A percentile compares a stretch with the other conserved stretches of the same genome.
Conservation (phyloP, 2,113 vertebrate species). For the Petaurus breviceps region DNA sequence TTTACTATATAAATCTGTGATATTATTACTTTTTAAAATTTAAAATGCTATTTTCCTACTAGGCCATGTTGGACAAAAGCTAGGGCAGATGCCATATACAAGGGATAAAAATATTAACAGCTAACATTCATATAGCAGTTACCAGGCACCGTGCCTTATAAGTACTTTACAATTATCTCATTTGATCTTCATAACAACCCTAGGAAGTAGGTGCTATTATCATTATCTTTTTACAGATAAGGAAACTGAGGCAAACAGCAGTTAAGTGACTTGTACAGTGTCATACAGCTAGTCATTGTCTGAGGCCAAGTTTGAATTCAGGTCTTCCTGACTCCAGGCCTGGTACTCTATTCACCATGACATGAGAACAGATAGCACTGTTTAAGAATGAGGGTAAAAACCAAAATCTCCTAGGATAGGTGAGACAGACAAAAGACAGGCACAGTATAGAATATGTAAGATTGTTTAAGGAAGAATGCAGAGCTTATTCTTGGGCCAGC, state of each 20-base stretch:
- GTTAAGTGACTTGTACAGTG: background rate
- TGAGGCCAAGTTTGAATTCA: background rate
- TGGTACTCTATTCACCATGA: background rate
- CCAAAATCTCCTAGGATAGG: background rate
- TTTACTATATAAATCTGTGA: background rate
- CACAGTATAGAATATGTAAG: background rate
- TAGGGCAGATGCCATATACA: background rate
- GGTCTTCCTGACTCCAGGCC: background rate
- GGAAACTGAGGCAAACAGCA: background rate
- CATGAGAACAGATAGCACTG: background rate
- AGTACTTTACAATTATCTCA: background rate
- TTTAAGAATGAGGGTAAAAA: background rate
- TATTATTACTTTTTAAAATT: background rate
- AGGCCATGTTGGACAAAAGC: background rate
- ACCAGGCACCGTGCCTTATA: background rate
- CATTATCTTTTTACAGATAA: background rate
- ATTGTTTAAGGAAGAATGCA: background rate
- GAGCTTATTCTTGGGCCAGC: background rate
- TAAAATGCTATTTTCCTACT: background rate
- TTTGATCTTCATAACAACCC: background rate
- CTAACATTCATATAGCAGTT: background rate
- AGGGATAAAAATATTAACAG: background rate
- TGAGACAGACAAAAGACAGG: background rate
- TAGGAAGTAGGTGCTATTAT: background rate
- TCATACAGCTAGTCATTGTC: background rate